Base-by-base conservation (phyloP, 2,113 vertebrate genomes). In the Boulengeromyrus knoepffleri region DNA sequence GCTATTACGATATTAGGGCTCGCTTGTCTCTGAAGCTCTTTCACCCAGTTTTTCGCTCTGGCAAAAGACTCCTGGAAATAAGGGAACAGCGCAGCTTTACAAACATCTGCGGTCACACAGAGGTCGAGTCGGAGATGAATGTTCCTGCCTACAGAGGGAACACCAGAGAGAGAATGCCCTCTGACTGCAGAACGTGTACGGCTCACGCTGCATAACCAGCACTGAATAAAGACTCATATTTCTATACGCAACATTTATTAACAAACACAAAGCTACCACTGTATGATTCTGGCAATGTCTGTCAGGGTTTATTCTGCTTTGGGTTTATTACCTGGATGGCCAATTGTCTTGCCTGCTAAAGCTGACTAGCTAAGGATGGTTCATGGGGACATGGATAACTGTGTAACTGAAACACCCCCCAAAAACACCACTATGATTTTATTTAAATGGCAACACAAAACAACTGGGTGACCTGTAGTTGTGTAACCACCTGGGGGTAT, bases 1-100 rank as follows among this genome's bases (percentile, higher is more conserved):
- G 98, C 99, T 93, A 99, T 99, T 94, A 99, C 98, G 93, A 99
- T 99, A 92, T 98, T 99, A 89, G 98, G 99, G 92, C 98, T 99
- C 91, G 98, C 99, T 97, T 99, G 98, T 94, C 97, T 97, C 95
- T 99, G 99, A 92, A 99, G 97, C 94, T 99, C 99, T 95, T 99
- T 99, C 93, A 99, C 98, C 99, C 99, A 99, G 93, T 99, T 99
- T 95, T 99, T 99, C 86, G 98, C 98, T 95, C 98, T 97, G 77
- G 97, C 97, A 96, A 99, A 99, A 17, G 98, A 99, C 91, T 99
- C 99, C 99, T 99, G 94, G 93, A 93, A 95, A 70, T 88, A 90
- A 4, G 87, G 5, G 91, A 89, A 31, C 62, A 83, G 90, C 0
- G 3, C 24, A 49, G 15, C 74, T 90, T 70, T 36, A 70, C n/a